These are phyloP conservation scores for Microctenopoma stevenorrisi DNA, from an alignment of 2,797 vertebrate genomes.

Conservation along the genomic window DNA sequence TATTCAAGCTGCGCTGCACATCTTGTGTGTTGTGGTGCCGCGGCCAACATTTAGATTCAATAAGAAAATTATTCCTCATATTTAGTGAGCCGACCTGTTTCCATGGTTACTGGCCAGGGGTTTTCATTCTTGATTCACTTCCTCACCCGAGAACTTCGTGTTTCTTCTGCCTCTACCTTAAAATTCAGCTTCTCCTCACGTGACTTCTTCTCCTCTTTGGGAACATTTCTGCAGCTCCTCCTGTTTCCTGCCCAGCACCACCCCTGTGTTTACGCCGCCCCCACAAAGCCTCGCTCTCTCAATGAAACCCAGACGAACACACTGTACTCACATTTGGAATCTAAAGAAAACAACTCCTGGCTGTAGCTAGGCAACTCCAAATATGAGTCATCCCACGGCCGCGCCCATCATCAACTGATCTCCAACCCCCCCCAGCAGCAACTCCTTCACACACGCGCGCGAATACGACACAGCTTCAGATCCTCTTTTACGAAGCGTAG, in stretches of 20 bases:
- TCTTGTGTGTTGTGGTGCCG: conserved; percentile 28
- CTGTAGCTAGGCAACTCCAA: conserved; percentile 84
- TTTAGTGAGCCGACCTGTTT: conserved; percentile 57
- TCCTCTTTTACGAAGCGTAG: conserved; percentile 21
- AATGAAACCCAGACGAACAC: conserved; percentile 81
- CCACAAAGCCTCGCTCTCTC: conserved; percentile 62
- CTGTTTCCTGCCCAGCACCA: conserved; percentile 60
- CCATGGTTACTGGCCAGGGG: conserved; percentile 71
- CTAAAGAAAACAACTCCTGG: conserved; percentile 82
- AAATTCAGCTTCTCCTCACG: conserved; percentile 55
- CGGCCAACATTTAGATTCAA: conserved; percentile 57
- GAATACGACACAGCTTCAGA: conserved; percentile 6
- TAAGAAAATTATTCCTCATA: conserved; percentile 57
- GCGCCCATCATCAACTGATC: conserved; percentile 75
- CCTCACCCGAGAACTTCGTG: conserved; percentile 34
- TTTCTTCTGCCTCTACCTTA: conserved; percentile 43
- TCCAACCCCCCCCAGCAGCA: neutral
- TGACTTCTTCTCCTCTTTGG: conserved; percentile 57
- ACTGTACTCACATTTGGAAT: conserved; percentile 62
- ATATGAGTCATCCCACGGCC: conserved; percentile 82
- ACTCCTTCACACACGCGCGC: neutral
- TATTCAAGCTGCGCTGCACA: conserved; percentile 15
- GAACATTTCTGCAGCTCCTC: conserved; percentile 55
- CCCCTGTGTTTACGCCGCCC: conserved; percentile 51
- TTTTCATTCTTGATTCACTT: conserved; percentile 68